phyloP scores from a whole-genome alignment of 1,140 invertebrate genomes.

The Diuraphis noxia region DNA sequence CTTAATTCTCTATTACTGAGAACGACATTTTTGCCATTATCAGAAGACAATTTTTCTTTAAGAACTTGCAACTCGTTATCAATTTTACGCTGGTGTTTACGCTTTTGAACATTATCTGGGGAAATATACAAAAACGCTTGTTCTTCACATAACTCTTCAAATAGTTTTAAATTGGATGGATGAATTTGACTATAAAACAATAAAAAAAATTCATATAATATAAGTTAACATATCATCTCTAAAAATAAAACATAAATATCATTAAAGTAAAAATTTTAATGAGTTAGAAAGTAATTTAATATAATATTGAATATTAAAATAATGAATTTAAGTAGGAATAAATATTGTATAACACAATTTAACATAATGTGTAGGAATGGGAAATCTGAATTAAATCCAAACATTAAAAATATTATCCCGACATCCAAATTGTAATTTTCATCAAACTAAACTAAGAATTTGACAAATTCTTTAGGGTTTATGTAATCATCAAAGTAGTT shows the following conservation, averaged over 20 bases:
- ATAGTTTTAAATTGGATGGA: constrained; percentile 71
- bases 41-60: constrained; percentile 76
- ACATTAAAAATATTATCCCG: background rate
- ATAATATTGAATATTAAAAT: background rate
- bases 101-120: constrained; percentile 79
- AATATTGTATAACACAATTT: background rate
- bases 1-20: constrained; percentile 89
- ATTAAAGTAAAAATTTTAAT: background rate
- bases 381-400: background rate
- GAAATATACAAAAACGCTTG: constrained; percentile 85
- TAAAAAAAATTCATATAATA: constrained; percentile 51
- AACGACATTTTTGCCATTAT: constrained; percentile 77
- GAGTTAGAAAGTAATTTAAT: background rate
- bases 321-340: background rate
- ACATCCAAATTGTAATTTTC: background rate
- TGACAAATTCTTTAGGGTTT: background rate
- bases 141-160: constrained; percentile 84
- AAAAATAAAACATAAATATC: background rate
- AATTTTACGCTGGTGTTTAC: constrained; percentile 85
- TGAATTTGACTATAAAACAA: constrained; percentile 67
- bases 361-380: background rate
- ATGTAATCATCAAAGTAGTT: background rate
- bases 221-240: background rate
- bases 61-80: constrained; percentile 88
- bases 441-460: background rate